phyloP scores from a whole-genome alignment of 2,797 vertebrate genomes.

The Pempheris klunzingeri region DNA sequence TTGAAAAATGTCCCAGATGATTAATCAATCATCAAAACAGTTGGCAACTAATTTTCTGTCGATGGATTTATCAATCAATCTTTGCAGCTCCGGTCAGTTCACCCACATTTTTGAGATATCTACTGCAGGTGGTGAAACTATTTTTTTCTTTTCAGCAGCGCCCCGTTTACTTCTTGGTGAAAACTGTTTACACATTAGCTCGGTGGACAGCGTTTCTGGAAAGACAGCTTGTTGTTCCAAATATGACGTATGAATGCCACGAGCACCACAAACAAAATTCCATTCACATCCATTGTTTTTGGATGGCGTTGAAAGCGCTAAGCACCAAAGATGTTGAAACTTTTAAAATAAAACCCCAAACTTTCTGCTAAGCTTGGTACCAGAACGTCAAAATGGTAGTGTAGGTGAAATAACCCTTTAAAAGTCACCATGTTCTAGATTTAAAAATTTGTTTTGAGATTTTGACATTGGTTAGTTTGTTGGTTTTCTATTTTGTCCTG shows the following conservation, averaged over 20 bases:
- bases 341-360: neutral
- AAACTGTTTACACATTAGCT: neutral
- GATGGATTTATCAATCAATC: accelerated
- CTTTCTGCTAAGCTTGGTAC: neutral
- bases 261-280: constrained; percentile 20
- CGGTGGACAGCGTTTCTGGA: neutral
- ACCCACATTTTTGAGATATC: neutral
- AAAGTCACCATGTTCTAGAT: neutral
- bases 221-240: neutral
- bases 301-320: neutral
- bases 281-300: constrained; percentile 2
- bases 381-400: neutral
- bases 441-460: neutral
- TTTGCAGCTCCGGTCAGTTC: neutral
- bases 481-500: neutral
- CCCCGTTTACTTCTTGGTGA: neutral
- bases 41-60: neutral
- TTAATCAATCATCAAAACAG: neutral
- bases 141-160: neutral
- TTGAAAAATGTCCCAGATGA: neutral
- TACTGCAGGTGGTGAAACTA: neutral
- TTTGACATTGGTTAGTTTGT: neutral
- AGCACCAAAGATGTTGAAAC: neutral
- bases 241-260: neutral
- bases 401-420: neutral